Evolutionary conservation across 1,140 invertebrate species (phyloP).

Genomic region (Sinella curviseta): DNA sequence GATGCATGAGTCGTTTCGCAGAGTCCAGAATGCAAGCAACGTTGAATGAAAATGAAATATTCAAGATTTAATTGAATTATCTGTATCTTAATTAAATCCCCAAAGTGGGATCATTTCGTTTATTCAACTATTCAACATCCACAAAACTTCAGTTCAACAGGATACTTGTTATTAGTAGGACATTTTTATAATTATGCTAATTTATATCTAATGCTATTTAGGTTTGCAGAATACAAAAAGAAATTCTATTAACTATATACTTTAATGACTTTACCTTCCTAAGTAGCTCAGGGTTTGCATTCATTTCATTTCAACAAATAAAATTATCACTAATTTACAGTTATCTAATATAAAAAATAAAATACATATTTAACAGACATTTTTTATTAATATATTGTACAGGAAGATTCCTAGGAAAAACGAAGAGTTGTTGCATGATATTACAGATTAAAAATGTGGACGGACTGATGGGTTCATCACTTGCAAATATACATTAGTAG

Average conservation of each 20-base stretch:
- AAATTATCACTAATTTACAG: not conserved
- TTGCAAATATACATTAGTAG: too few relatives aligned
- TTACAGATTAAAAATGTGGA: too few relatives aligned
- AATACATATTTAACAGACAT: not conserved
- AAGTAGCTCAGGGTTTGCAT: constrained; percentile 10
- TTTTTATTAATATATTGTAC: not conserved
- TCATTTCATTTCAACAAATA: constrained; percentile 13
- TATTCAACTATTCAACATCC: not conserved
- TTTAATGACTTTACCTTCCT: not conserved
- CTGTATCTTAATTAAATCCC: not conserved
- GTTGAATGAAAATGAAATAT: too few relatives aligned
- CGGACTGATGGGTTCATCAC: too few relatives aligned
- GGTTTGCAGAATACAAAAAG: not conserved
- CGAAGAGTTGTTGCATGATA: too few relatives aligned
- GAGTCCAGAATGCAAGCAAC: too few relatives aligned
- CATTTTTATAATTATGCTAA: too few relatives aligned
- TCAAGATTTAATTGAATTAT: too few relatives aligned
- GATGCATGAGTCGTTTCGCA: too few relatives aligned
- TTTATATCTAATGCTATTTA: too few relatives aligned
- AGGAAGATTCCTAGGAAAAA: too few relatives aligned
- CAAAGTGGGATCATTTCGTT: not conserved
- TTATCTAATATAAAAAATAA: not conserved
- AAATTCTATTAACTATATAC: not conserved
- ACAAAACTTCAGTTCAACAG: not conserved
- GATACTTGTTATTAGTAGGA: not conserved